Percentiles rank a stretch among this genome's conserved stretches.
These are phyloP conservation scores for Cephalopachus bancanus DNA, from an alignment of 2,797 vertebrate genomes.

Conservation along the genomic window DNA sequence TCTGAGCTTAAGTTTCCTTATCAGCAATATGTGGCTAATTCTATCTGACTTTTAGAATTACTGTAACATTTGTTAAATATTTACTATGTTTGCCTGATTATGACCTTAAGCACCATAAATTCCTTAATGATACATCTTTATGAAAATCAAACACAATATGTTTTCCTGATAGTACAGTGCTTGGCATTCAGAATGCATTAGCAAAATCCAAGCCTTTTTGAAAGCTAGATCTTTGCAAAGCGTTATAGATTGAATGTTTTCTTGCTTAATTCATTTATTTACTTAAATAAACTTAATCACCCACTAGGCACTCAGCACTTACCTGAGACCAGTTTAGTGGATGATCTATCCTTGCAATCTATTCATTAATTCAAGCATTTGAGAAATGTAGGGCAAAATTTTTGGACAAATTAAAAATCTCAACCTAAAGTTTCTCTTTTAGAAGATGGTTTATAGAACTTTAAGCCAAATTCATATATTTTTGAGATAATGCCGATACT, in stretches of 20 bases:
- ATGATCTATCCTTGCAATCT: background rate
- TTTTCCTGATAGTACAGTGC: background rate
- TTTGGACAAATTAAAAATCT: background rate
- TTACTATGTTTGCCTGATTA: background rate
- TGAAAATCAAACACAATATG: constrained; percentile 35
- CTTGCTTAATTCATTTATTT: constrained; percentile 59
- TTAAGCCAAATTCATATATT: background rate
- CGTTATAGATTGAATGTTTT: background rate
- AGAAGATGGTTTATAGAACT: background rate
- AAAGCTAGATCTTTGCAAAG: background rate
- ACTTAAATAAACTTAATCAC: constrained; percentile 45
- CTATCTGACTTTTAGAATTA: background rate
- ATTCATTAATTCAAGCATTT: background rate
- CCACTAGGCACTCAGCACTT: background rate
- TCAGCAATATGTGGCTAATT: background rate
- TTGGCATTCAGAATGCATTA: background rate
- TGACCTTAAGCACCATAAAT: background rate
- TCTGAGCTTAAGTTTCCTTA: background rate
- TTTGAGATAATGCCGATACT: background rate
- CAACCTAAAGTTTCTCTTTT: background rate
- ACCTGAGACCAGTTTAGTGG: background rate
- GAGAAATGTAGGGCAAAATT: background rate
- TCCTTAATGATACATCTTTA: constrained; percentile 13
- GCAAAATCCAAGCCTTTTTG: constrained; percentile 27
- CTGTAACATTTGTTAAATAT: background rate